These are phyloP conservation scores for Spodoptera littoralis DNA, from an alignment of 2,888 invertebrate species.

Conservation along the genomic window DNA sequence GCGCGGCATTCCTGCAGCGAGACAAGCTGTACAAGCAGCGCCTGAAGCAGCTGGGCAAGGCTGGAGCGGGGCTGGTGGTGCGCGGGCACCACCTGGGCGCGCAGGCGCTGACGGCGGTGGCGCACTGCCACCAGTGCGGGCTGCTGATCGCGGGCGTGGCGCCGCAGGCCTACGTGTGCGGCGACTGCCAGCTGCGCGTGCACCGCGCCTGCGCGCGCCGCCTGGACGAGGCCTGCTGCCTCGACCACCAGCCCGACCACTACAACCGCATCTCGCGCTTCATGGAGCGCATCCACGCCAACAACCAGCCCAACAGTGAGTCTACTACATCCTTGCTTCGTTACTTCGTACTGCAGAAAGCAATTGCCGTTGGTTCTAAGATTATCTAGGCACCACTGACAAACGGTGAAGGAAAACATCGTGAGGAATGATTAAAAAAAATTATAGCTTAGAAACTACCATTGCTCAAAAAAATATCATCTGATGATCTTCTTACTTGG, in stretches of 20 bases:
- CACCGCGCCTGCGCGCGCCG: conserved; percentile 94
- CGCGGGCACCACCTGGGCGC: conserved; percentile 97
- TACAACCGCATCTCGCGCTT: conserved; percentile 92
- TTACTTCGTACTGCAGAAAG: too few species aligned
- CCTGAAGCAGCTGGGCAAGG: conserved; percentile 81
- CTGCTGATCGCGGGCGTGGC: conserved; percentile 98
- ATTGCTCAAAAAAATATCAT: too few species aligned
- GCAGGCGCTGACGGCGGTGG: conserved; percentile 96
- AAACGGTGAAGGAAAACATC: too few species aligned
- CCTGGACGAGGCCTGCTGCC: conserved; percentile 95
- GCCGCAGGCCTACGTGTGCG: conserved; percentile 98
- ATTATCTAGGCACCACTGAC: too few species aligned
- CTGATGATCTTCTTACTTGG: too few species aligned
- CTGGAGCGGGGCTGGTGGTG: conserved; percentile 90
- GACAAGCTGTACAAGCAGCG: conserved; percentile 86
- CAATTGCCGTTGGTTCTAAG: too few species aligned
- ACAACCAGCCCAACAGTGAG: conserved; percentile 62
- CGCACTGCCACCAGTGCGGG: conserved; percentile 97
- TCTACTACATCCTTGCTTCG: not conserved
- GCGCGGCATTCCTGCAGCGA: conserved; percentile 81
- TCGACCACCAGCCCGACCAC: conserved; percentile 89
- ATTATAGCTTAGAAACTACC: too few species aligned
- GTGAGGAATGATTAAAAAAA: too few species aligned
- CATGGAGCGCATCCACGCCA: conserved; percentile 90
- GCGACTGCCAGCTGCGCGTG: conserved; percentile 95